Evolutionary conservation across 2,888 invertebrate species (phyloP).

Genomic region (Acanthosepion pharaonis): DNA sequence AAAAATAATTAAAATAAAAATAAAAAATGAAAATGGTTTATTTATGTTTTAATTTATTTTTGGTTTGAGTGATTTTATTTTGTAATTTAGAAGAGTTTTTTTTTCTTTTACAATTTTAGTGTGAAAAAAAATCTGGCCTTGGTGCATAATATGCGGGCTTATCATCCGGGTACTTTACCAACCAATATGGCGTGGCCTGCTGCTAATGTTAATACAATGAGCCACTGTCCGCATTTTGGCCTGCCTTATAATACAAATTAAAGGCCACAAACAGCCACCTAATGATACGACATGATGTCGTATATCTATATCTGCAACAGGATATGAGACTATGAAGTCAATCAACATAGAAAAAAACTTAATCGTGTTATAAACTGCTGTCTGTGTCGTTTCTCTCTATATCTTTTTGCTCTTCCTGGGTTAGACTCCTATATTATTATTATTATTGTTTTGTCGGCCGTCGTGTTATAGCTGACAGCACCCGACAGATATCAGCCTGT

Average conservation of each 20-base stretch:
- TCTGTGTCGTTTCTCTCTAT: background rate
- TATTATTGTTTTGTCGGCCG: background rate
- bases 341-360: background rate
- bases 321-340: background rate
- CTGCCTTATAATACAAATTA: background rate
- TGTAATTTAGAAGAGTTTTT: too few relatives aligned
- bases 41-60: too few relatives aligned
- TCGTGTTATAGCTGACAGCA: background rate
- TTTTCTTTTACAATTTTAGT: too few relatives aligned
- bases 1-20: too few relatives aligned
- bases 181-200: conserved; percentile 46
- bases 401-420: background rate
- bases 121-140: background rate
- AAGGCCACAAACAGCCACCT: background rate
- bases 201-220: conserved; percentile 34
- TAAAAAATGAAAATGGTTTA: too few relatives aligned
- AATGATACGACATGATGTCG: conserved; percentile 37
- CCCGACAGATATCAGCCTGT: background rate
- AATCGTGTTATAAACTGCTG: background rate
- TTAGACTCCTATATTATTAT: background rate
- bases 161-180: conserved; percentile 40
- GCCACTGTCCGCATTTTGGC: background rate
- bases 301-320: background rate
- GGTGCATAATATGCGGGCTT: conserved; percentile 23
- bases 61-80: too few relatives aligned